Base-by-base conservation (phyloP, 2,888 invertebrate species). In the Dorcus parallelipipedus region DNA sequence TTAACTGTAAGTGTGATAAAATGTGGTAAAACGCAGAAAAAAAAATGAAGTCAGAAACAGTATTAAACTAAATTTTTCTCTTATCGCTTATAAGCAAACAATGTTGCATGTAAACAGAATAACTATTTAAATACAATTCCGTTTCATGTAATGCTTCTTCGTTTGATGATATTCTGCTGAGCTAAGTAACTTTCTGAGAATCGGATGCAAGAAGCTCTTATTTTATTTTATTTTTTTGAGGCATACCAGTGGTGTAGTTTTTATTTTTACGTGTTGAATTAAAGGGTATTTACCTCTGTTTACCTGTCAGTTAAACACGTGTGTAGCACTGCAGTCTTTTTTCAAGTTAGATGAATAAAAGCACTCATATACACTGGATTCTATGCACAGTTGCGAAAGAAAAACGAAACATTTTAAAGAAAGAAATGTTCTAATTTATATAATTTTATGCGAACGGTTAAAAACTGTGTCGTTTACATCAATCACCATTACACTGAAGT, bases 271-370 rank as follows among this genome's bases (percentile, higher is more conserved):
- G 20, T 6, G 26, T 7, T 7, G 38, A 40, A 10, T 17, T 40
- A 40, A 23, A 40, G n/a, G 17, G 51, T 40, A 51, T 38, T n/a
- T 20, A 38, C 38, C 20, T 39, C 40, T 51, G 40, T 51, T 51
- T 51, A 51, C 51, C 51, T 51, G 51, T 51, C 51, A 51, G 39
- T 51, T 42, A 40, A 14, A 49, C 49, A 38, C 49, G 38, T 33
- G 40, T 51, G 40, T 38, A 51, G 40, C 10, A 51, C 51, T 20
- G 39, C n/a, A 51, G 40, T 38, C 40, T 38, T 9, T 38, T 33
- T 23, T 38, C 7, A n/a, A 51, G 39, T 39, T 8, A 49, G 38
- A 26, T 9, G 26, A n/a, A 49, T 17, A 33, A 40, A 51, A 51
- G 38, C 51, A 51, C 51, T 14, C 38, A 17, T 38, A 38, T 40